phyloP scores from a whole-genome alignment of 1,140 invertebrate species.

The Magallana angulata region DNA sequence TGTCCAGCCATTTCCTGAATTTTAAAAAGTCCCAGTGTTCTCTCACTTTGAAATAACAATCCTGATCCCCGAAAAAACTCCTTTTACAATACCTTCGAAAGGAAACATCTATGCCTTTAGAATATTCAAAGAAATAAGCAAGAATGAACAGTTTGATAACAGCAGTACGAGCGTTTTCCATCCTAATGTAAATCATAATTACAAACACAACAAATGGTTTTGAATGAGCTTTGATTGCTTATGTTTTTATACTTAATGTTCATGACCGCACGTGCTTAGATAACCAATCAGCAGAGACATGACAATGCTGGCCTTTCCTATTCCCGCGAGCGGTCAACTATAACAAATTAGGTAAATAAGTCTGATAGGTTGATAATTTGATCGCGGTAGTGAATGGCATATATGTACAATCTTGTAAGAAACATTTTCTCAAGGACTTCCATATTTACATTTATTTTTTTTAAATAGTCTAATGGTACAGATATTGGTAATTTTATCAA shows the following conservation, averaged over 20 bases:
- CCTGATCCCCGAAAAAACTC: not conserved
- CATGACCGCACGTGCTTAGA: not conserved
- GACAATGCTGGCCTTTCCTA: slow-evolving; percentile 7
- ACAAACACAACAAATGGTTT: not conserved
- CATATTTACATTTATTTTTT: too few species aligned
- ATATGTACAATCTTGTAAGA: too few species aligned
- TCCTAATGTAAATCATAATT: not conserved
- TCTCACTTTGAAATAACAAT: slow-evolving; percentile 7
- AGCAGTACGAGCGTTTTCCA: not conserved
- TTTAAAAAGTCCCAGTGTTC: slow-evolving; percentile 1
- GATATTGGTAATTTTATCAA: too few species aligned
- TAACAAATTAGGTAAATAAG: slow-evolving; percentile 3
- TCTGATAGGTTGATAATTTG: not conserved
- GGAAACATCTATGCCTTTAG: not conserved
- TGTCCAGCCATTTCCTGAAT: slow-evolving; percentile 18
- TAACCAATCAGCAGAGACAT: slow-evolving; percentile 10
- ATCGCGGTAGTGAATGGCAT: not conserved
- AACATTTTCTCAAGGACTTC: too few species aligned
- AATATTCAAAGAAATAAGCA: not conserved
- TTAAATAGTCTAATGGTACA: too few species aligned
- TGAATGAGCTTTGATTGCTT: slow-evolving; percentile 20
- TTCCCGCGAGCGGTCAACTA: not conserved
- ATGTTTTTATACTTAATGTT: not conserved
- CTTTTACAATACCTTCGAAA: not conserved
- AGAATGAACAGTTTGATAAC: not conserved